These are phyloP conservation scores for Chloroclysta siterata DNA, from an alignment of 2,888 invertebrate species.

Conservation along the genomic window DNA sequence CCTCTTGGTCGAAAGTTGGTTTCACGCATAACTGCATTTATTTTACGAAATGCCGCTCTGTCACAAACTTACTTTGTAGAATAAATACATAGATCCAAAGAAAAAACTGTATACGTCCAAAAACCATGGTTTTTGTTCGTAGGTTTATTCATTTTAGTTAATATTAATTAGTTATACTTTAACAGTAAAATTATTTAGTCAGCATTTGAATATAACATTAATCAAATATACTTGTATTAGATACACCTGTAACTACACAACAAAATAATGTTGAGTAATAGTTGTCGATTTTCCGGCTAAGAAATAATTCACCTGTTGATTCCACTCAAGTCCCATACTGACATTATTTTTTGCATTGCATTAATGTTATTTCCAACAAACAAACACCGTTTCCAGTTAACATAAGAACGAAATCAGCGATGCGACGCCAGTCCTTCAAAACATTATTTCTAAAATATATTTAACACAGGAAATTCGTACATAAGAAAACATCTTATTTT, in stretches of 20 bases:
- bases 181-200: too few species aligned
- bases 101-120: constrained; percentile 15
- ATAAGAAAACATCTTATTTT: constrained; percentile 4
- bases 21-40: constrained; percentile 50
- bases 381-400: constrained; percentile 45
- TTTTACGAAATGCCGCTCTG: constrained; percentile 42
- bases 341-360: constrained; percentile 30
- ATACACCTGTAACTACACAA: too few species aligned
- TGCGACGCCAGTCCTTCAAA: neutral
- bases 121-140: constrained; percentile 35
- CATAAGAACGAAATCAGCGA: constrained; percentile 1
- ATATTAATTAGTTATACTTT: too few species aligned
- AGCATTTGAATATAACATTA: too few species aligned
- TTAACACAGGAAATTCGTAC: constrained; percentile 1
- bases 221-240: too few species aligned
- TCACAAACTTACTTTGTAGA: constrained; percentile 42
- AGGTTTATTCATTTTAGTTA: too few species aligned
- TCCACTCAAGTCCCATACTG: constrained; percentile 58
- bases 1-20: constrained; percentile 44
- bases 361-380: constrained; percentile 49
- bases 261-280: too few species aligned
- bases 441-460: constrained; percentile 4
- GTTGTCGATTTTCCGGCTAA: constrained; percentile 68
- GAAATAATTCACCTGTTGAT: constrained; percentile 81
- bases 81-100: constrained; percentile 36